Evolutionary conservation across 2,888 invertebrate genomes (phyloP).

Genomic region (Odontocolon sp.): DNA sequence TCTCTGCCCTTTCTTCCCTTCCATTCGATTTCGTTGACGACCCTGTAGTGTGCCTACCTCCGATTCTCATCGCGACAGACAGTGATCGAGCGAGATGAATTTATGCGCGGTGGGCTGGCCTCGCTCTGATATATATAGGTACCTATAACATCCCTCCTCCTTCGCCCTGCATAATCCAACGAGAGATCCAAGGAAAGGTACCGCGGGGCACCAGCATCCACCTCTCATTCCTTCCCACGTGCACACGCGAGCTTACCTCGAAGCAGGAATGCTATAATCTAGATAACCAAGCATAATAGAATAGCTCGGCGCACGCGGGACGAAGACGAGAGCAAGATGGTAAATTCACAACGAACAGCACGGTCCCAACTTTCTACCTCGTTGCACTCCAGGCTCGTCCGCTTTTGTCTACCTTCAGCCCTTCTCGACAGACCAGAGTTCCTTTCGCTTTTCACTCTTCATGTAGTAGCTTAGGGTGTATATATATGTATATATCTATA

Average conservation of each 20-base stretch:
- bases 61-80: constrained; percentile 44
- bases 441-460: constrained; percentile 42
- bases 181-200: constrained; percentile 33
- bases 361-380: constrained; percentile 75
- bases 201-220: constrained; percentile 13
- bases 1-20: constrained; percentile 42
- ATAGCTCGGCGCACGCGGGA: constrained; percentile 67
- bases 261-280: constrained; percentile 79
- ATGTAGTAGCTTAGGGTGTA: background rate
- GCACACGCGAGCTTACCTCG: constrained; percentile 62
- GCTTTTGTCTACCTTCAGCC: constrained; percentile 64
- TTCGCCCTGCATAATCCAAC: constrained; percentile 48
- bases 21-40: constrained; percentile 61
- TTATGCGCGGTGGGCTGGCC: constrained; percentile 34
- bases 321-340: constrained; percentile 42
- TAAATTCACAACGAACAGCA: constrained; percentile 23
- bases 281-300: constrained; percentile 80
- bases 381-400: constrained; percentile 73
- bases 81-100: constrained; percentile 55
- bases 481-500: constrained; percentile 1
- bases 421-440: constrained; percentile 36
- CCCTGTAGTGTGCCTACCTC: constrained; percentile 63
- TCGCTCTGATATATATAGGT: too few relatives aligned
- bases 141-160: background rate
- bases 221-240: constrained; percentile 33